Percentiles rank a stretch among this genome's conserved stretches.
phyloP scores from a whole-genome alignment of 2,888 invertebrate genomes.

The Hemithea aestivaria region DNA sequence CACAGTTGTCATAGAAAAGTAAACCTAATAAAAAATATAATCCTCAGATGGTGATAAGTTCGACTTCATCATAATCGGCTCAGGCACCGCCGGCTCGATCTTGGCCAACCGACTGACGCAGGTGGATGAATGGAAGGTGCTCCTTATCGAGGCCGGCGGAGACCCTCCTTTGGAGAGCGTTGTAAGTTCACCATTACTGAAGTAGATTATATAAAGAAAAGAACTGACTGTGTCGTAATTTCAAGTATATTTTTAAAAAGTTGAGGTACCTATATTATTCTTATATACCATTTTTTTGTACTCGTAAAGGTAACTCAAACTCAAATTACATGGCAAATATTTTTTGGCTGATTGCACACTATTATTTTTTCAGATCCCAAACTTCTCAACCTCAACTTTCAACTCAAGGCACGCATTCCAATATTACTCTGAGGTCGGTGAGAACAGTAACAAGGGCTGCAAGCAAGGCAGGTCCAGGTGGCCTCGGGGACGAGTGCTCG shows the following conservation, averaged over 20 bases:
- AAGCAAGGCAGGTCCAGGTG: slow-evolving; percentile 51
- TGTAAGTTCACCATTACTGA: slow-evolving; percentile 54
- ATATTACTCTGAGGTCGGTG: slow-evolving; percentile 59
- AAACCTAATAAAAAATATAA: background rate
- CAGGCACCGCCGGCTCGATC: slow-evolving; percentile 63
- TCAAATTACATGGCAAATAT: too few relatives aligned
- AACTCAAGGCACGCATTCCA: slow-evolving; percentile 49
- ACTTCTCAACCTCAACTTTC: slow-evolving; percentile 53
- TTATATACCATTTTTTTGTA: too few relatives aligned
- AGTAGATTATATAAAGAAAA: too few relatives aligned
- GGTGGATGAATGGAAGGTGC: slow-evolving; percentile 54
- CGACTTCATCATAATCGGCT: slow-evolving; percentile 65
- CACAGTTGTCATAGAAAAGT: too few relatives aligned
- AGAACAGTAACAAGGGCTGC: slow-evolving; percentile 47
- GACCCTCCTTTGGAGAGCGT: slow-evolving; percentile 62
- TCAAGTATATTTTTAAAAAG: too few relatives aligned
- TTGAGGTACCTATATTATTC: too few relatives aligned
- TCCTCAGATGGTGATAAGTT: slow-evolving; percentile 53
- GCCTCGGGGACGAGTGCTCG: slow-evolving; percentile 64
- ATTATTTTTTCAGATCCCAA: slow-evolving; percentile 56
- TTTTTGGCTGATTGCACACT: too few relatives aligned
- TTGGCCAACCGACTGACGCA: slow-evolving; percentile 60
- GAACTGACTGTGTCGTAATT: too few relatives aligned
- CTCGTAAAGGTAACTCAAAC: too few relatives aligned
- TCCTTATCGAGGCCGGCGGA: slow-evolving; percentile 63